Evolutionary conservation across 64 coral and sea anemone genomes (phyloP).

Genomic region (Porites australiensis): DNA sequence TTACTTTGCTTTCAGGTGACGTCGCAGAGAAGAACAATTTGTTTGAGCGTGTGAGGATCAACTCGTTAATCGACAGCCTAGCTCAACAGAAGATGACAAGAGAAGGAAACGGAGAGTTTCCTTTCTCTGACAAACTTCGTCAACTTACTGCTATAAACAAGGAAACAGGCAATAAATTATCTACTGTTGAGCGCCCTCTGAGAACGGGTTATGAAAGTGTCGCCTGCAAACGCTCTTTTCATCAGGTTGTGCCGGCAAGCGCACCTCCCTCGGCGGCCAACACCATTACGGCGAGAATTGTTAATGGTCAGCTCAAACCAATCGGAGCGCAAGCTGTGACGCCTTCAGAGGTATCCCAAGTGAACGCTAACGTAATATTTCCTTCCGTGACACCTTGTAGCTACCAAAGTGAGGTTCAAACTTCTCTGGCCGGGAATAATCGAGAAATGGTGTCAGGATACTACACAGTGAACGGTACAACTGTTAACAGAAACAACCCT

Average conservation of each 20-base stretch:
- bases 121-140: constrained; percentile 44
- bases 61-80: constrained; percentile 6
- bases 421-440: not conserved
- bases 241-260: not conserved
- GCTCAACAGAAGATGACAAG: not conserved
- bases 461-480: not conserved
- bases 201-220: constrained; percentile 4
- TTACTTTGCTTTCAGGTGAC: not conserved
- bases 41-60: constrained; percentile 9
- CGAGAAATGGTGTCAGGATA: not conserved
- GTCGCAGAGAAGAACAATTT: not conserved
- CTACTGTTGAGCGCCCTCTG: constrained; percentile 14
- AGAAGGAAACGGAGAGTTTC: constrained; percentile 26
- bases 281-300: not conserved
- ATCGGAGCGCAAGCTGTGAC: not conserved
- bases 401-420: not conserved
- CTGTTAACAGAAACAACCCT: not conserved
- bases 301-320: constrained; percentile 11
- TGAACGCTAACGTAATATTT: constrained; percentile 40
- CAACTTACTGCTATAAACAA: constrained; percentile 18
- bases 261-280: not conserved
- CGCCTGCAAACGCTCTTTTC: not conserved
- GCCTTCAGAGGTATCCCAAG: not conserved
- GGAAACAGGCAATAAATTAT: constrained; percentile 6
- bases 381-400: constrained; percentile 15